phyloP scores from a whole-genome alignment of 2,888 invertebrate species.

The Seira ritae region DNA sequence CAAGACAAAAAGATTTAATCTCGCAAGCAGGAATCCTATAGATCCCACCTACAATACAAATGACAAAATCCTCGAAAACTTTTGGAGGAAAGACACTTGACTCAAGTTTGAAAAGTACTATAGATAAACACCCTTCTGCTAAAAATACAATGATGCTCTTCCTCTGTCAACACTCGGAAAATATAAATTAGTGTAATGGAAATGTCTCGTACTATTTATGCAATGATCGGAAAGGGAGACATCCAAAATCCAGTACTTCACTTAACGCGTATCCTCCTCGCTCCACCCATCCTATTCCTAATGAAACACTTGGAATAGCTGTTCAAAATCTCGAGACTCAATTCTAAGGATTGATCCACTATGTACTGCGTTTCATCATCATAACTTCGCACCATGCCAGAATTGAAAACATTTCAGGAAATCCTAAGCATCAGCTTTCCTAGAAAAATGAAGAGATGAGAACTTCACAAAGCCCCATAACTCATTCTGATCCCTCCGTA shows the following conservation, averaged over 20 bases:
- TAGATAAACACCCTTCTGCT: neutral
- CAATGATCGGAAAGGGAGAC: conserved; percentile 27
- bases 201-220: conserved; percentile 56
- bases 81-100: conserved; percentile 13
- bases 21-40: neutral
- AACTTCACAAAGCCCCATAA: too few relatives aligned
- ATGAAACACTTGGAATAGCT: too few relatives aligned
- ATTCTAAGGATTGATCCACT: too few relatives aligned
- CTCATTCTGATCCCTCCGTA: too few relatives aligned
- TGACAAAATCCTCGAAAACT: conserved; percentile 26
- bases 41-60: conserved; percentile 40
- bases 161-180: conserved; percentile 20
- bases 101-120: neutral
- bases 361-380: too few relatives aligned
- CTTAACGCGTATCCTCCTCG: too few relatives aligned
- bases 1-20: conserved; percentile 34
- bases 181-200: conserved; percentile 56
- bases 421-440: too few relatives aligned
- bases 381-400: too few relatives aligned
- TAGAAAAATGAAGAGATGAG: too few relatives aligned
- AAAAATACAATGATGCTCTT: neutral
- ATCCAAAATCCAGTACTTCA: neutral
- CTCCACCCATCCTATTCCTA: too few relatives aligned
- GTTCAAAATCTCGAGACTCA: too few relatives aligned
- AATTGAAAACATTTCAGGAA: too few relatives aligned